Percentiles rank a stretch among this genome's conserved stretches.
phyloP scores from a whole-genome alignment of 2,797 vertebrate species.

The Scolopax bukidnonensis region DNA sequence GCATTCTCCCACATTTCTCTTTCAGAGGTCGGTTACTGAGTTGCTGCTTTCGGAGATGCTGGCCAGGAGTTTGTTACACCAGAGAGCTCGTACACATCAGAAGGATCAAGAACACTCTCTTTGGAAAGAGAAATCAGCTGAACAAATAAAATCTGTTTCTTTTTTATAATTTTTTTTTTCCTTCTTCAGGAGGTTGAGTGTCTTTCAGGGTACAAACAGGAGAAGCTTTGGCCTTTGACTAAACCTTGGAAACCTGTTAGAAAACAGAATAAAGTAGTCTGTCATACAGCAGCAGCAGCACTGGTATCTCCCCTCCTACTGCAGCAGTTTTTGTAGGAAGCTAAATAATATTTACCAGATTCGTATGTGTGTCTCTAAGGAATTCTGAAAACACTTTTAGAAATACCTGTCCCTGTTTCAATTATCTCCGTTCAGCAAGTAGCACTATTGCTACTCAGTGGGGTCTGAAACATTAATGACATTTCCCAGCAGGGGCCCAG shows the following conservation, averaged over 20 bases:
- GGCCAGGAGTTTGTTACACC: neutral
- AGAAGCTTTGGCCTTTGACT: neutral
- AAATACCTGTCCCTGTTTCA: slow-evolving; percentile 68
- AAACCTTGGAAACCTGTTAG: neutral
- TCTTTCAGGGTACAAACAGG: neutral
- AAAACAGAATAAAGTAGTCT: neutral
- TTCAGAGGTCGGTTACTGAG: neutral
- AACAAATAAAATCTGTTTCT: neutral
- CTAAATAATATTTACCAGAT: slow-evolving; percentile 46
- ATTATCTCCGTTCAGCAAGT: slow-evolving; percentile 63
- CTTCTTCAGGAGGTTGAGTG: neutral
- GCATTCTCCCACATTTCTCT: neutral
- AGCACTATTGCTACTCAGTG: slow-evolving; percentile 67
- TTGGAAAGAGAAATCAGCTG: neutral
- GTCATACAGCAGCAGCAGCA: neutral
- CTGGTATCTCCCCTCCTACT: neutral
- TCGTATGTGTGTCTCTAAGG: slow-evolving; percentile 6
- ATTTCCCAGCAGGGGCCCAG: slow-evolving; percentile 71
- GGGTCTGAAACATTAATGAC: slow-evolving; percentile 71
- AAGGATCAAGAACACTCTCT: neutral
- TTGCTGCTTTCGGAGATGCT: neutral
- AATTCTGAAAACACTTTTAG: slow-evolving; percentile 61
- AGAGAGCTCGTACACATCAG: accelerated
- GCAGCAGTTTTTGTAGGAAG: slow-evolving; percentile 33
- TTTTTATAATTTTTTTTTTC: neutral